A percentile compares a stretch with the other conserved stretches of the same genome.
phyloP scores from a whole-genome alignment of 1,140 invertebrate species.

The Drosophila miranda region DNA sequence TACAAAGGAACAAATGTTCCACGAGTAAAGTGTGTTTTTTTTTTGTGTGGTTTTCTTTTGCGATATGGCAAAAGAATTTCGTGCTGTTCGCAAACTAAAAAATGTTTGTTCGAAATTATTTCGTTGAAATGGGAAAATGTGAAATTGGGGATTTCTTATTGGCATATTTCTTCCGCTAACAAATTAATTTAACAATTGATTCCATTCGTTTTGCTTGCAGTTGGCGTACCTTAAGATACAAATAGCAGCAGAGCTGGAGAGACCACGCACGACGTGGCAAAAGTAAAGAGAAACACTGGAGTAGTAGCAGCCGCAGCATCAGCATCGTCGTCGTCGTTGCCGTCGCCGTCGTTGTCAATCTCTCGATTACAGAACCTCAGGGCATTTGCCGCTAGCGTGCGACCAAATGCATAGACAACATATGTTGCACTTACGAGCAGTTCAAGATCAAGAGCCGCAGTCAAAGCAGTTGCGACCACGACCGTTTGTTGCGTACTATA shows the following conservation, averaged over 20 bases:
- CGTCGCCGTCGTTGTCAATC: background rate
- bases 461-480: conserved; percentile 52
- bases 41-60: too few species aligned
- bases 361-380: conserved; percentile 26
- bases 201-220: conserved; percentile 35
- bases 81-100: background rate
- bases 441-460: conserved; percentile 51
- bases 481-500: conserved; percentile 69
- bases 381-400: conserved; percentile 54
- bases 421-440: conserved; percentile 66
- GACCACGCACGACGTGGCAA: conserved; percentile 27
- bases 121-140: conserved; percentile 46
- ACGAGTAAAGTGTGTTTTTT: conserved; percentile 22
- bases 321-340: background rate
- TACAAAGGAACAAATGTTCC: conserved; percentile 26
- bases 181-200: conserved; percentile 26
- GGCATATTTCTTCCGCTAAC: too few species aligned
- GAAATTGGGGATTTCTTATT: too few species aligned
- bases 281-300: background rate
- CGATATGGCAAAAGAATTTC: conserved; percentile 49
- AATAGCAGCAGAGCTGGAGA: too few species aligned
- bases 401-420: conserved; percentile 75
- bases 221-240: conserved; percentile 10
- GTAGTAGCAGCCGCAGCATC: conserved; percentile 11
- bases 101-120: conserved; percentile 20